Evolutionary conservation across 1,140 invertebrate genomes (phyloP), one percentile per base, ranked within the genome.

Genomic region (Eriocheir sinensis): DNA sequence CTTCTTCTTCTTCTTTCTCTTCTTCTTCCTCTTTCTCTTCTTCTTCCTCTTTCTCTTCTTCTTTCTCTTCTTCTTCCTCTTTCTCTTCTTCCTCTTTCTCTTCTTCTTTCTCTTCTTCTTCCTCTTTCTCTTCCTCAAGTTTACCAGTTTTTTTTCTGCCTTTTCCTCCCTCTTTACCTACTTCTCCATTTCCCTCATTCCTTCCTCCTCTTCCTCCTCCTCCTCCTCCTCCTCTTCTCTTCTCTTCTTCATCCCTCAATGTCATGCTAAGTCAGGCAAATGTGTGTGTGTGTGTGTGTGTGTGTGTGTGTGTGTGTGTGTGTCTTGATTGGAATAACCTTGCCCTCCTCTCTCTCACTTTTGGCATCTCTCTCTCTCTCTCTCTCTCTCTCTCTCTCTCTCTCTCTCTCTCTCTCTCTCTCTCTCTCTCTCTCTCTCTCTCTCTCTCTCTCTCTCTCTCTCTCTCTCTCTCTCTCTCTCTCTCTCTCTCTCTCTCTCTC

Each of bases 401-500:
- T 48, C 89, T 91, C 12, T 53, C 4, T 3, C 3, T 91, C 48
- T 53, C 41, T n/a, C 89, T 60, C n/a, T 60, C 89, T 80, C 60
- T 80, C 34, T 91, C 17, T 72, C 34, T 80, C n/a, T 91, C 34
- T 80, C 3, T 91, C 60, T 80, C 90, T 40, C n/a, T 60, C 60
- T 91, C 15, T 91, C 6, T 30, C 2, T 38, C 89, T 91, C 48
- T 34, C 53, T 91, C 17, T 48, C 30, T 72, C 21, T 91, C 48
- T 91, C 3, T 91, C 89, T 72, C 48, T 91, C 89, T 9, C 21
- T 48, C 89, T 91, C 12, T 53, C 4, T 3, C 3, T 91, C 27
- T 60, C 60, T 91, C 15, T 91, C 6, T 30, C 2, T 38, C 89
- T 91, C 48, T 34, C 53, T 91, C 17, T 48, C 30, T 72, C 21